Evolutionary conservation across 2,888 invertebrate species (phyloP), one percentile per base, ranked within the genome.

Genomic region (Andrena marginata): DNA sequence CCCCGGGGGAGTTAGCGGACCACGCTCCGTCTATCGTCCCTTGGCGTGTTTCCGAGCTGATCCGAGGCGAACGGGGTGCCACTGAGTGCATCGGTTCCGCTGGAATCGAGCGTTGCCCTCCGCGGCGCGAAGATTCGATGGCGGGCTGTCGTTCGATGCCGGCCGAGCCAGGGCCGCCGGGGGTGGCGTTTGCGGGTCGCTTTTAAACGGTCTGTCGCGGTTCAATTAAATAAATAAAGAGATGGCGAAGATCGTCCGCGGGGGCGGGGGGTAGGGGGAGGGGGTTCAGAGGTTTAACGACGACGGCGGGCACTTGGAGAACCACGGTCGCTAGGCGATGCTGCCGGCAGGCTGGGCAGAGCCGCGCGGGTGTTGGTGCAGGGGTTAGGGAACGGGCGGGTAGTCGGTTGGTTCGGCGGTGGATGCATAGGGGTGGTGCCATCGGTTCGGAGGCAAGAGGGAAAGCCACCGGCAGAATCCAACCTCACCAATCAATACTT

Each of bases 401-500:
- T 79, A 86, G 86, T 85, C 82, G 86, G 87, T 86, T 87, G 89
- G 87, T 86, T 85, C 87, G 84, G 85, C 82, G 83, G 89, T 84
- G 85, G 87, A 87, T 87, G 89, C 87, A 90, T 85, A 89, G 87
- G 89, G 86, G 87, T 87, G 85, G 90, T 89, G 88, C 79, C 89
- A 87, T 90, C 89, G 88, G 87, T 86, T 88, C 85, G 86, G 88
- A 90, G 89, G 90, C 86, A 90, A 88, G 90, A 87, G 89, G 89
- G 88, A 91, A 90, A 87, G 87, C 91, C 90, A 91, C 89, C 90
- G 88, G 91, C 89, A 91, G 91, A 92, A 92, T 92, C 90, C 91
- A 90, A 92, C 91, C 90, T 92, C 90, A 89, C 92, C 93, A 94
- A 94, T 94, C 94, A 93, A 94, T 94, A 94, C 93, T 91, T 90